Evolutionary conservation across 2,888 invertebrate genomes (phyloP).

Genomic region (Ophioninae sp.): DNA sequence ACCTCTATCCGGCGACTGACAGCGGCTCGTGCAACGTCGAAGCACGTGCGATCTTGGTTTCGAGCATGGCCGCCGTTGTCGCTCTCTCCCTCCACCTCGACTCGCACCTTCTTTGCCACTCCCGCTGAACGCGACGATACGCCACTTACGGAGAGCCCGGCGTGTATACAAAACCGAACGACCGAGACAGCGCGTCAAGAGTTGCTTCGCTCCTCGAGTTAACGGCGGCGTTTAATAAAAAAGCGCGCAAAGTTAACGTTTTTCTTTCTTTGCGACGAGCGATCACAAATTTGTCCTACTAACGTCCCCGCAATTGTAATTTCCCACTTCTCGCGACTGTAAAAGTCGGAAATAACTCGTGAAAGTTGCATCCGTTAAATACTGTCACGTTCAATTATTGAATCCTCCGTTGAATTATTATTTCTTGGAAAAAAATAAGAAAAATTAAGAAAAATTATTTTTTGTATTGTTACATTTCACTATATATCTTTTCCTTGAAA

Average conservation of each 20-base stretch:
- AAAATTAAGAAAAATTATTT: background rate
- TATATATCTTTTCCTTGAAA: too few species aligned
- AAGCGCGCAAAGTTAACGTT: conserved; percentile 11
- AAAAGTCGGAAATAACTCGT: background rate
- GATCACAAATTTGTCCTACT: too few species aligned
- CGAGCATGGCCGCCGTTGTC: conserved; percentile 69
- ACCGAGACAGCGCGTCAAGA: conserved; percentile 6
- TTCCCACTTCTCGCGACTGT: background rate
- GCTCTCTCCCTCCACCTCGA: conserved; percentile 35
- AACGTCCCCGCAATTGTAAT: background rate
- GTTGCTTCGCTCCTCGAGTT: conserved; percentile 11
- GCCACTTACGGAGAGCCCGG: conserved; percentile 21
- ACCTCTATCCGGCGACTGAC: conserved; percentile 66
- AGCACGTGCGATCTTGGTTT: conserved; percentile 70
- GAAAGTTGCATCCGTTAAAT: background rate
- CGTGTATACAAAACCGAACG: background rate
- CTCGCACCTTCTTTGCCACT: conserved; percentile 18
- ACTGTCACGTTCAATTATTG: background rate
- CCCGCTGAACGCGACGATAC: conserved; percentile 37
- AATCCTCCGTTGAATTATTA: background rate
- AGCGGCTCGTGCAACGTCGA: conserved; percentile 63
- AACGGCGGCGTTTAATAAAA: conserved; percentile 4
- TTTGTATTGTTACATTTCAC: too few species aligned
- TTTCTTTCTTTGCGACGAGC: background rate
- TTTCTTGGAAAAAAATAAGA: background rate